phyloP scores from a whole-genome alignment of 2,797 vertebrate genomes.

The Schizothorax lantsangensis region DNA sequence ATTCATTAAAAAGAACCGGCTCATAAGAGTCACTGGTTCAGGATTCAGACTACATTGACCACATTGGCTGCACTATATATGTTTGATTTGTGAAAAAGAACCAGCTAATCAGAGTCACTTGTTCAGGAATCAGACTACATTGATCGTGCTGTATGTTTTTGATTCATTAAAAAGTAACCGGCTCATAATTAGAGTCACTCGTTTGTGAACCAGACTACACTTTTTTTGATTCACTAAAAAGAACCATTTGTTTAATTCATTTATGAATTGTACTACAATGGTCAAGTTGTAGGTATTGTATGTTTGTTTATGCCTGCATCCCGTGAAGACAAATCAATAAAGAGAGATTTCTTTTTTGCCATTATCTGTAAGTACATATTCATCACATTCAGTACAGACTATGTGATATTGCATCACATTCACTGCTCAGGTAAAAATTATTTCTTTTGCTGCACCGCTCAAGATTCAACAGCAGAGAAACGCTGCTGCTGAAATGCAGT shows the following conservation, averaged over 20 bases:
- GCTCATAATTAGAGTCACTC: neutral
- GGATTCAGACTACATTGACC: too few species aligned
- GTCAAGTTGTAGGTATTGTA: neutral
- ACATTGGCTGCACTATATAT: too few species aligned
- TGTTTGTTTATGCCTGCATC: neutral
- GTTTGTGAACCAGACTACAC: neutral
- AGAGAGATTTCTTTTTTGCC: neutral
- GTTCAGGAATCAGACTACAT: neutral
- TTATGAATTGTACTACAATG: neutral
- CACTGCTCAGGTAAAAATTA: neutral
- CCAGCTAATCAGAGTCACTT: neutral
- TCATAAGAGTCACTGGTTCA: too few species aligned
- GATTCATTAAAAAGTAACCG: neutral
- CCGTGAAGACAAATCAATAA: neutral
- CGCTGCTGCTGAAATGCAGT: neutral
- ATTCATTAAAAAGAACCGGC: too few species aligned
- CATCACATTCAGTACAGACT: neutral
- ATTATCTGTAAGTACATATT: neutral
- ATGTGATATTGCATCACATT: conserved; percentile 5
- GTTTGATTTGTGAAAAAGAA: neutral
- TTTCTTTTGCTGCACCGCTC: neutral
- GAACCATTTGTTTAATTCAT: neutral
- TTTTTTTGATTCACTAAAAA: neutral
- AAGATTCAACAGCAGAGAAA: neutral
- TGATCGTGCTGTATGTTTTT: neutral